Percentiles rank a stretch among this genome's conserved stretches.
Evolutionary conservation across 2,888 invertebrate species (phyloP).

Genomic region (Beris chalybata): DNA sequence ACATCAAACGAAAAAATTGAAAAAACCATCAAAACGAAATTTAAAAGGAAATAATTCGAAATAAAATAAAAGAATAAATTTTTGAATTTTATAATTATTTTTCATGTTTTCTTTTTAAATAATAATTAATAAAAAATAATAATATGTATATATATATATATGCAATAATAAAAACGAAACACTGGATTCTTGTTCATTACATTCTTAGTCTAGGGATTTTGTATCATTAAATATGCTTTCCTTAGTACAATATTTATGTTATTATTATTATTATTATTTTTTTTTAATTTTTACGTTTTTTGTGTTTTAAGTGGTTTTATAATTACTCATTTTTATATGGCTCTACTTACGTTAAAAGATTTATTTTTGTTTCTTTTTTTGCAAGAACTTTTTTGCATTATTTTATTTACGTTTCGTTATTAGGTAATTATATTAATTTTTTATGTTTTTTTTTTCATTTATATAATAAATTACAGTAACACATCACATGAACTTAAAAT

Average conservation of each 20-base stretch:
- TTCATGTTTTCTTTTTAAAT: constrained; percentile 23
- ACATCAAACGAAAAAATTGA: neutral
- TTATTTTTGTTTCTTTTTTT: too few species aligned
- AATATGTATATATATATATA: too few species aligned
- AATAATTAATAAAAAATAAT: constrained; percentile 27
- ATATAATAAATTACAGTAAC: constrained; percentile 35
- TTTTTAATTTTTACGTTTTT: too few species aligned
- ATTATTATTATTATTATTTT: too few species aligned
- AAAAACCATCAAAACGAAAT: neutral
- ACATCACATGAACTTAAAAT: constrained; percentile 38
- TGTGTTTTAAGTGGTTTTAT: too few species aligned
- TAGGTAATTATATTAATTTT: too few species aligned
- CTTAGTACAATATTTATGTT: too few species aligned
- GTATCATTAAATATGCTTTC: too few species aligned
- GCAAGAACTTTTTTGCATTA: too few species aligned
- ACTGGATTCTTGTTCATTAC: constrained; percentile 24
- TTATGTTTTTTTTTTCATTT: constrained; percentile 23
- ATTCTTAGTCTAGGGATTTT: constrained; percentile 6
- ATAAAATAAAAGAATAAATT: constrained; percentile 19
- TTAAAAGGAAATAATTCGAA: constrained; percentile 1
- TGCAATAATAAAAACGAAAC: constrained; percentile 23
- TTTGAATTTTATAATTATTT: constrained; percentile 15
- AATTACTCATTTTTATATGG: too few species aligned
- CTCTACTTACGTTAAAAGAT: too few species aligned
- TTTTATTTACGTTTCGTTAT: too few species aligned